phyloP scores from a whole-genome alignment of 1,140 invertebrate genomes.

The Caenorhabditis remanei region DNA sequence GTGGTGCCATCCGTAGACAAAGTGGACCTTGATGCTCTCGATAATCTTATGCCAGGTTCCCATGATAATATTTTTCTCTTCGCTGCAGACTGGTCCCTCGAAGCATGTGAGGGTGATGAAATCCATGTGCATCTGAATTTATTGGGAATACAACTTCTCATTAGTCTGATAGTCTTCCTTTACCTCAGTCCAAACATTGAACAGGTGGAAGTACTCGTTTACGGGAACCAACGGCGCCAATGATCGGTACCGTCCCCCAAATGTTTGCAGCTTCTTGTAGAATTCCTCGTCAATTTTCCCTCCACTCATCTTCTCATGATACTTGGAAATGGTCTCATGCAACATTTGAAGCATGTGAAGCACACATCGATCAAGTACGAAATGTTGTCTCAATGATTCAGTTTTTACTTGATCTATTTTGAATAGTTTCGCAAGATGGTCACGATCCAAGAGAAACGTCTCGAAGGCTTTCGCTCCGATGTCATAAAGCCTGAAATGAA shows the following conservation, averaged over 20 bases:
- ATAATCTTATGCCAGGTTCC: not conserved
- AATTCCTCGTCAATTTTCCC: not conserved
- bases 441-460: not conserved
- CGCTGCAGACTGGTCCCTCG: slow-evolving; percentile 9
- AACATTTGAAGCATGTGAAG: slow-evolving; percentile 37
- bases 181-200: slow-evolving; percentile 29
- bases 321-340: not conserved
- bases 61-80: not conserved
- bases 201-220: slow-evolving; percentile 12
- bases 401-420: not conserved
- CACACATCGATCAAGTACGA: slow-evolving; percentile 15
- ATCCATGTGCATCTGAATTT: slow-evolving; percentile 24
- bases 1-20: slow-evolving; percentile 30
- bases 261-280: slow-evolving; percentile 1
- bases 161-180: not conserved
- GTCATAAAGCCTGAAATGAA: not conserved
- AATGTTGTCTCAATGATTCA: slow-evolving; percentile 2
- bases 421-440: slow-evolving; percentile 14
- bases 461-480: slow-evolving; percentile 16
- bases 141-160: not conserved
- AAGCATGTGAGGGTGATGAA: not conserved
- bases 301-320: not conserved
- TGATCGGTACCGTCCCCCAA: not conserved
- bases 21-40: not conserved
- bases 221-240: not conserved